Evolutionary conservation across 53 echinoderm and acorn worm genomes (phyloP).

Genomic region (Temnopleurus reevesii): DNA sequence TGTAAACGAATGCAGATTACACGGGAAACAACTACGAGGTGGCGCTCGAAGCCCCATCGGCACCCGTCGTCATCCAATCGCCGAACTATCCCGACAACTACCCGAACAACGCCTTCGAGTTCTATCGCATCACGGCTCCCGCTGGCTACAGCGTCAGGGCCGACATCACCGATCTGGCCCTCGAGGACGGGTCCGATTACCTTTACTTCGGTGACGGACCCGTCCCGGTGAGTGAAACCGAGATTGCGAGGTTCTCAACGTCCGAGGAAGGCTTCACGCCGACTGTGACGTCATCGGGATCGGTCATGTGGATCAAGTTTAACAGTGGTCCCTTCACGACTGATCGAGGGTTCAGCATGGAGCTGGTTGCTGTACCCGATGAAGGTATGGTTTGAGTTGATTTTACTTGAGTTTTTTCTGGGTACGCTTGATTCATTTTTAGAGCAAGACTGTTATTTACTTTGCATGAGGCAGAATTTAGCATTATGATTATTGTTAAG

Average conservation of each 20-base stretch:
- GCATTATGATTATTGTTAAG: too few species aligned
- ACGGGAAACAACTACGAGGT: neutral
- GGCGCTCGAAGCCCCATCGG: too few species aligned
- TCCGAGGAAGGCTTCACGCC: neutral
- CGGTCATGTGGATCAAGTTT: constrained; percentile 16
- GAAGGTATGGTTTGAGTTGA: too few species aligned
- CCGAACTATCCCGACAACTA: neutral
- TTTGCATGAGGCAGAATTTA: too few species aligned
- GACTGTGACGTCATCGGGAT: neutral
- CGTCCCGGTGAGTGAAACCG: neutral
- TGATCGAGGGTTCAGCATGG: neutral
- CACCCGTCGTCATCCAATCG: neutral
- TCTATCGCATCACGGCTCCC: constrained; percentile 8
- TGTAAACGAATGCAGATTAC: too few species aligned
- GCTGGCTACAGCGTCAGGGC: neutral
- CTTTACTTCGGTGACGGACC: constrained; percentile 3
- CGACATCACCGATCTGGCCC: neutral
- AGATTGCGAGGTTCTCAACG: neutral
- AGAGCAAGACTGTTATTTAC: too few species aligned
- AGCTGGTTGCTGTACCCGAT: neutral
- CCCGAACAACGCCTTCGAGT: neutral
- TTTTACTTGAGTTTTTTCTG: too few species aligned
- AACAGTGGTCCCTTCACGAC: neutral
- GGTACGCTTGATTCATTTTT: too few species aligned
- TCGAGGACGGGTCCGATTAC: neutral